Percentiles rank a stretch among this genome's conserved stretches.
phyloP scores from a whole-genome alignment of 1,140 invertebrate genomes.

The Drosophila murphyi region DNA sequence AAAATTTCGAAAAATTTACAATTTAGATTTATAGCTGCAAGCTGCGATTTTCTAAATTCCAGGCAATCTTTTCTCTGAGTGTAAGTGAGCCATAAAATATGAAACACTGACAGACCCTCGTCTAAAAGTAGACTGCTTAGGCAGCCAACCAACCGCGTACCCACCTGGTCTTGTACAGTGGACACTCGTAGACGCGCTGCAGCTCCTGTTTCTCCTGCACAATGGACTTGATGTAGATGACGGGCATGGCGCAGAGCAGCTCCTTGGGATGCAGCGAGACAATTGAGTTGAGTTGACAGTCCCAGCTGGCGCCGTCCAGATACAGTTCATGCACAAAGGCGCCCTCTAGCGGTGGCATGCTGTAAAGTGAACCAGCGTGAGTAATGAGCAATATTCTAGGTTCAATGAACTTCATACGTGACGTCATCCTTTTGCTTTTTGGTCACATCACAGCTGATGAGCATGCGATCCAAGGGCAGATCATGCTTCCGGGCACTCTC shows the following conservation, averaged over 20 bases:
- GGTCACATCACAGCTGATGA: slow-evolving; percentile 97
- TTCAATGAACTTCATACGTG: slow-evolving; percentile 85
- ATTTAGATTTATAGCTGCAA: no score
- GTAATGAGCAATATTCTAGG: not conserved
- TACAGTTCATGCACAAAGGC: slow-evolving; percentile 95
- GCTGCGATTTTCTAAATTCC: no score
- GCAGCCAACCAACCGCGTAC: not conserved
- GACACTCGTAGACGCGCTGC: slow-evolving; percentile 95
- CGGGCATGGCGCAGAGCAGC: slow-evolving; percentile 95
- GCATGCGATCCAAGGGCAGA: slow-evolving; percentile 98
- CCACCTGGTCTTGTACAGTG: slow-evolving; percentile 95
- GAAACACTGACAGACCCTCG: no score
- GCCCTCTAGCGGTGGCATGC: slow-evolving; percentile 93
- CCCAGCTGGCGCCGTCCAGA: slow-evolving; percentile 98
- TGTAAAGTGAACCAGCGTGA: slow-evolving; percentile 70
- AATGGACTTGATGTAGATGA: slow-evolving; percentile 94
- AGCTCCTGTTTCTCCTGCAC: slow-evolving; percentile 96
- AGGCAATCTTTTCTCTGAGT: no score
- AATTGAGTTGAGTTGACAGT: slow-evolving; percentile 90
- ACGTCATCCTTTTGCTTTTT: slow-evolving; percentile 95
- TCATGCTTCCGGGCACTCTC: slow-evolving; percentile 98
- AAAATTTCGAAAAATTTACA: no score
- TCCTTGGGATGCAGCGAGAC: slow-evolving; percentile 95
- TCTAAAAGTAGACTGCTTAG: no score
- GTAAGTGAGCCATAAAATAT: no score